phyloP scores from a whole-genome alignment of 1,140 invertebrate species.

The Calliphora vicina region DNA sequence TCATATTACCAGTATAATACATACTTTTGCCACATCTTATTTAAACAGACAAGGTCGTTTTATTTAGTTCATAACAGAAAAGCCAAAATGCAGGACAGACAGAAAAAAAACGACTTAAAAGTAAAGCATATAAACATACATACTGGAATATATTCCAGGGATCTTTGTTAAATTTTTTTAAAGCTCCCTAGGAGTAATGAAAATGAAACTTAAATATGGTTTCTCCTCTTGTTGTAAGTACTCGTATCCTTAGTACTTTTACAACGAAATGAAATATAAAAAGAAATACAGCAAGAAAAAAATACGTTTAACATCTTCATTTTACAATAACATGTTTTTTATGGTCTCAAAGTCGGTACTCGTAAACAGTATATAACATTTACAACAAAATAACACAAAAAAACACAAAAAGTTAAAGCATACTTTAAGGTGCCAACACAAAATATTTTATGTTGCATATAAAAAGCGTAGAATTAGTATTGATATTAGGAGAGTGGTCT shows the following conservation, averaged over 20 bases:
- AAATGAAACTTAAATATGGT: background rate
- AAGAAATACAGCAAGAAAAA: too few relatives aligned
- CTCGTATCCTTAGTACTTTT: too few relatives aligned
- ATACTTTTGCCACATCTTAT: background rate
- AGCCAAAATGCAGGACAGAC: background rate
- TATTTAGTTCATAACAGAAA: background rate
- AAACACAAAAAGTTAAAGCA: background rate
- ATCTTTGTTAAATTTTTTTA: background rate
- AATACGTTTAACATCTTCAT: background rate
- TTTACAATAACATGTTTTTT: background rate
- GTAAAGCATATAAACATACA: background rate
- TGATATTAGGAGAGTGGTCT: background rate
- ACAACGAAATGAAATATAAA: too few relatives aligned
- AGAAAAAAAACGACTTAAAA: background rate
- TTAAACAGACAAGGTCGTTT: background rate
- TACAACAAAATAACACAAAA: too few relatives aligned
- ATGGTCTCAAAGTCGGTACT: background rate
- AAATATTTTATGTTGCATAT: constrained; percentile 1
- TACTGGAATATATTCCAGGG: background rate
- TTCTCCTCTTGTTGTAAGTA: too few relatives aligned
- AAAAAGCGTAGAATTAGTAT: background rate
- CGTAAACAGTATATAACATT: background rate
- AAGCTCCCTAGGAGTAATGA: background rate
- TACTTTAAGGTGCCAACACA: background rate
- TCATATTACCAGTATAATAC: background rate